A percentile compares a stretch with the other conserved stretches of the same genome.
Conservation (phyloP, 2,113 vertebrate species). For the Sterrhoptilus dennistouni region DNA sequence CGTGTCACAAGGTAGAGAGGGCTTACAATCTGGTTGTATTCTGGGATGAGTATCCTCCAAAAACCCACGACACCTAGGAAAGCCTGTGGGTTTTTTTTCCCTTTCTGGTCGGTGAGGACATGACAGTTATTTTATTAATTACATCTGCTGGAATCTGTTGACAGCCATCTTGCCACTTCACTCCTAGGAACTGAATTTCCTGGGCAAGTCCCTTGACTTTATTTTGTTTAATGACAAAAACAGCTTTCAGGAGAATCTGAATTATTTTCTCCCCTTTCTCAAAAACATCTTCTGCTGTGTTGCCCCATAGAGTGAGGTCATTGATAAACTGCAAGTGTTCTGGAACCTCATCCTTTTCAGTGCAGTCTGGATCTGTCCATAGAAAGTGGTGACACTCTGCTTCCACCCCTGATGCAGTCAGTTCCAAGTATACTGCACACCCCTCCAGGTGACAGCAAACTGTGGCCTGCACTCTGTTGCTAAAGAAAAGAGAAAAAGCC, state of each 20-base stretch:
- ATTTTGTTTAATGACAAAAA: background rate
- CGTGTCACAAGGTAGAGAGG: background rate
- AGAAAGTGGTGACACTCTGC: background rate
- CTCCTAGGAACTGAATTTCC: background rate
- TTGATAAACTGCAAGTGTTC: background rate
- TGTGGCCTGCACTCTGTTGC: background rate
- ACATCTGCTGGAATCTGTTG: background rate
- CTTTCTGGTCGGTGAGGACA: background rate
- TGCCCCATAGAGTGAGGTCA: background rate
- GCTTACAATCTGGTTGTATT: background rate
- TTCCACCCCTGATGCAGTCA: background rate
- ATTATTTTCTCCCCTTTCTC: background rate
- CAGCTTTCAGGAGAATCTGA: background rate
- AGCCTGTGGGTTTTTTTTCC: background rate
- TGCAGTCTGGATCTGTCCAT: background rate
- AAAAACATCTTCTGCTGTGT: background rate
- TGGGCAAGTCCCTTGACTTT: background rate
- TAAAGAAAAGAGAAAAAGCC: background rate
- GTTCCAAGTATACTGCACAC: background rate
- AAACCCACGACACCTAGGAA: accelerated
- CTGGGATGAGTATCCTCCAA: background rate
- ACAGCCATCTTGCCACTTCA: background rate
- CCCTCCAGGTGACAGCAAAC: background rate
- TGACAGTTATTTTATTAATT: background rate
- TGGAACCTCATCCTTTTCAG: background rate